Evolutionary conservation across 2,113 vertebrate genomes (phyloP).

Genomic region (Crotalus helleri): DNA sequence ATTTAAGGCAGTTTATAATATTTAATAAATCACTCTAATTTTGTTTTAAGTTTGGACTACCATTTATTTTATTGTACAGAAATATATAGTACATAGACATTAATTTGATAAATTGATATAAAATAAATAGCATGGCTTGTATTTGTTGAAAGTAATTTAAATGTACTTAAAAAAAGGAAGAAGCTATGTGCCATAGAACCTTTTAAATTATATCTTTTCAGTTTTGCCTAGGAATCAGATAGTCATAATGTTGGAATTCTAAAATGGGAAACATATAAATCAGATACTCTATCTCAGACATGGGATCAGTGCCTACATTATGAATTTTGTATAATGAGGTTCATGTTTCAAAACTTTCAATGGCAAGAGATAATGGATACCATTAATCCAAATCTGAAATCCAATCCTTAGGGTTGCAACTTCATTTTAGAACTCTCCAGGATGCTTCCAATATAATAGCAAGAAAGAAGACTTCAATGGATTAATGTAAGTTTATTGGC

Average conservation of each 20-base stretch:
- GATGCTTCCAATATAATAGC: constrained; percentile 48
- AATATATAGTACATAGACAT: neutral
- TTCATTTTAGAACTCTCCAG: constrained; percentile 34
- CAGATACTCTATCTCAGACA: neutral
- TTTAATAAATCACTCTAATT: neutral
- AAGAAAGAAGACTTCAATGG: constrained; percentile 29
- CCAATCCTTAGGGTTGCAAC: constrained; percentile 6
- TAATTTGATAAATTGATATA: neutral
- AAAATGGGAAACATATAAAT: neutral
- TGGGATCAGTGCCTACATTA: neutral
- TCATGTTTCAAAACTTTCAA: constrained; percentile 32
- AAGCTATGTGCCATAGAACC: neutral
- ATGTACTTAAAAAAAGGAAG: neutral
- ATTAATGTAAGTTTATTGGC: constrained; percentile 30
- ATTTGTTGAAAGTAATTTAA: neutral
- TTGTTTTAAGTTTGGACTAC: neutral
- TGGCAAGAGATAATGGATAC: constrained; percentile 30
- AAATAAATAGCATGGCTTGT: neutral
- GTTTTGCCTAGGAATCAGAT: neutral
- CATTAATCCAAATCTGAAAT: constrained; percentile 29
- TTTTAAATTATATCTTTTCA: neutral
- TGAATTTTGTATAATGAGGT: neutral
- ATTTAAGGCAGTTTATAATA: neutral
- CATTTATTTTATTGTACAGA: neutral
- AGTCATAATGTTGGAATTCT: neutral